These are phyloP conservation scores for Caenorhabditis sp. DNA, from an alignment of 2,888 invertebrate genomes.

Conservation along the genomic window DNA sequence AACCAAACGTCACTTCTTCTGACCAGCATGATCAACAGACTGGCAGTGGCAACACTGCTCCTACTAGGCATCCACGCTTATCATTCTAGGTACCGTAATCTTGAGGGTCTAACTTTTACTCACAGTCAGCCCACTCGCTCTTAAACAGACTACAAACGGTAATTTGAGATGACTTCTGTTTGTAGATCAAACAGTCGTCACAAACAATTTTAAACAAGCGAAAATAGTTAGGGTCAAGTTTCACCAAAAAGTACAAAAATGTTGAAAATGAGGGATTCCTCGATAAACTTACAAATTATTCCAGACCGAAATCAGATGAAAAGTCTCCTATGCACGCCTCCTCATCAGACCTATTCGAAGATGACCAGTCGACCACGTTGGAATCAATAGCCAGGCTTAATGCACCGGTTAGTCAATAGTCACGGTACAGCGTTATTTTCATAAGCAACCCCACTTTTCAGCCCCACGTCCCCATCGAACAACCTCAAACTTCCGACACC, in stretches of 20 bases:
- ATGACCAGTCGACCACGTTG: slow-evolving; percentile 52
- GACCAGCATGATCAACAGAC: slow-evolving; percentile 29
- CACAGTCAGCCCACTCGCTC: slow-evolving; percentile 2
- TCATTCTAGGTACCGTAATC: slow-evolving; percentile 51
- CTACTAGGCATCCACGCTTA: slow-evolving; percentile 32
- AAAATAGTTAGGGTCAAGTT: background rate
- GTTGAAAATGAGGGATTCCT: background rate
- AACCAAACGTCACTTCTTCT: slow-evolving; percentile 29
- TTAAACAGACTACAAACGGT: slow-evolving; percentile 12
- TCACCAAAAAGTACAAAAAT: slow-evolving; percentile 1
- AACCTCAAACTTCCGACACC: slow-evolving; percentile 78
- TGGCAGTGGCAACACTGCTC: slow-evolving; percentile 5
- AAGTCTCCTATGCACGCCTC: slow-evolving; percentile 16
- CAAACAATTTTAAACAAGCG: background rate
- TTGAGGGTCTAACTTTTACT: no score
- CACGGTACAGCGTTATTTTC: no score
- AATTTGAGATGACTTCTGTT: slow-evolving; percentile 29
- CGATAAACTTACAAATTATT: background rate
- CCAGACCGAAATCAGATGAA: slow-evolving; percentile 46
- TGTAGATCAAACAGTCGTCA: slow-evolving; percentile 35
- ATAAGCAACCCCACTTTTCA: slow-evolving; percentile 11
- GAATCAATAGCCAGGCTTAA: slow-evolving; percentile 56
- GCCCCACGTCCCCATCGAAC: slow-evolving; percentile 68
- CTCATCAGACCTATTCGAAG: slow-evolving; percentile 20
- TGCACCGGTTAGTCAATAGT: slow-evolving; percentile 49